Base-by-base conservation (phyloP, 2,888 invertebrate genomes). In the Lysandra coridon region DNA sequence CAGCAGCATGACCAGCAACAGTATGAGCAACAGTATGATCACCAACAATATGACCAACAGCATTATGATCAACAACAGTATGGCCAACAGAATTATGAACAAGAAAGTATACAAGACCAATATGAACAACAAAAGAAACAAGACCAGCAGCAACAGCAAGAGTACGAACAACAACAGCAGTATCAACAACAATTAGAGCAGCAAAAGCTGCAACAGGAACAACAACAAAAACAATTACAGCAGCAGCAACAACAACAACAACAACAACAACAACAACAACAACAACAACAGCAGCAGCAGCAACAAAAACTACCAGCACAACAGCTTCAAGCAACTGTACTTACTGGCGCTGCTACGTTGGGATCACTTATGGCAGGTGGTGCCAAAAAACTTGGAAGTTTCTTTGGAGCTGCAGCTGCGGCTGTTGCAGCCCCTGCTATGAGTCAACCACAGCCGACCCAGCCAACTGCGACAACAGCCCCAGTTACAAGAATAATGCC, bases 331-430 rank as follows among this genome's bases (percentile, higher is more conserved):
- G 86, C 92, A 1, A 90, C 90, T 81, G 90, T 94, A 23, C 82
- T 94, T 79, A 95, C 92, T 53, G 94, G 94, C 80, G 94, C 93
- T 64, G 94, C 94, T 78, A 93, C 93, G 4, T 87, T 95, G 83
- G 95, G 94, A n/a, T 93, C 92, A 6, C 87, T 95, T 60, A 92
- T 95, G 91, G 92, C 94, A 2, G 95, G 94, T 80, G 94, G 95
- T 81, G 95, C 95, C 17, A 94, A 95, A 82, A 95, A 91, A 83
- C 86, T 95, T 17, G 95, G 95, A 17, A 95, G 92, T 83, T 90
- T 95, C 75, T 93, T 95, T 78, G 95, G 95, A 69, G 92, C 95
- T 37, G 95, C 95, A 1, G 94, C 95, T 6, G 93, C 95, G 4
- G 93, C 94, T 14, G 93, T 94, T 2, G 87, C 89, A 10, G 83